Evolutionary conservation across 1,140 invertebrate genomes (phyloP), one percentile per base, ranked within the genome.

Genomic region (Drosophila murphyi): DNA sequence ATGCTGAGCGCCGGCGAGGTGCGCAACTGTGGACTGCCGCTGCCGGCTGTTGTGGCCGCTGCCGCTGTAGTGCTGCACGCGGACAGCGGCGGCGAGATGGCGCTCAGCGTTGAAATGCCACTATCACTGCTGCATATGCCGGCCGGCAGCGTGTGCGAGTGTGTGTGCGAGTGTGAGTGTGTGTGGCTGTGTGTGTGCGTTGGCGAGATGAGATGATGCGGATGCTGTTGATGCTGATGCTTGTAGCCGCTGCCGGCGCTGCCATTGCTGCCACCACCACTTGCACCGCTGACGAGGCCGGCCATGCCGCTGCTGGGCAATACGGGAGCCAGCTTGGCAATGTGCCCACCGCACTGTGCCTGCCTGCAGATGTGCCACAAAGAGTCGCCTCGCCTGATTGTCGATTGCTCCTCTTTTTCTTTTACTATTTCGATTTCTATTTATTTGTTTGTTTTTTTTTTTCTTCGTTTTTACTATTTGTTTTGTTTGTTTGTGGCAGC

Each of bases 71-170:
- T 35, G 43, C 71, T 72, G 67, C 78, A 67, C n/a, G 76, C 54
- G 50, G 85, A 89, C 6, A 89, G 76, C n/a, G 90, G 90, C 10
- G 90, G 90, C 73, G 90, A 92, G 20, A 92, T 91, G 74, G 85
- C 85, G 54, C 80, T 85, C 37, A 88, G 68, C 10, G 90, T 78
- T 4, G 90, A 92, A 37, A 92, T 92, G 73, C 90, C 90, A 73
- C 90, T 92, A 59, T 92, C 90, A 43, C 79, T 86, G 73, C 90
- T 92, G 78, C 86, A 91, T 57, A 87, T 87, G 75, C 80, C 87
- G 80, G 72, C 87, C 87, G 82, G 79, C 65, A 80, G 54, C 5
- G 61, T 51, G 43, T 62, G 61, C 12, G 59, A 51, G 28, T 56
- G 62, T 52, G 54, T 50, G 47, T 72, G 60, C 3, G 54, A 35